Base-by-base conservation (phyloP, 2,888 invertebrate genomes). In the Pollenia labialis region DNA sequence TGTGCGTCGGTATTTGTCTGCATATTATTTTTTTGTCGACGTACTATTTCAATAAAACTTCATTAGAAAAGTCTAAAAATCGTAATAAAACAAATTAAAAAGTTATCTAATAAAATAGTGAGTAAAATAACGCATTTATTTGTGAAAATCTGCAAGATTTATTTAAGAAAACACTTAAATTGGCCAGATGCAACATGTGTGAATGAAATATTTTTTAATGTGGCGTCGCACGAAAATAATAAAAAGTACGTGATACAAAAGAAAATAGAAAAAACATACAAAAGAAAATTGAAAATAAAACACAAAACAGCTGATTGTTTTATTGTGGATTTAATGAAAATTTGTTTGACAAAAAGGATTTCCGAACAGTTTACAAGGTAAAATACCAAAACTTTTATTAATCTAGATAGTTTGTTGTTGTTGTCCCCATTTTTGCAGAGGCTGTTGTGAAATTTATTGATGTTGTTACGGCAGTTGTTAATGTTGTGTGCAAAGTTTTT, bases 121-220 rank as follows among this genome's bases (percentile, higher is more conserved):
- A 8, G 0, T 44, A 18, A 32, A 16, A 60, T 8, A 58, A 18
- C 1, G 3, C 2, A 18, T 44, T 64, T 40, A 52, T 56, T 18
- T 66, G 4, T 32, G 11, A 3, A 84, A 44, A 60, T 58, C 14
- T 50, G n/a, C 10, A n/a, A 54, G 16, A 68, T 54, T 60, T 46
- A 6, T 44, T 46, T 23, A 11, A 0, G 44, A 71, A 72, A 81
- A 42, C 71, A 32, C 1, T 6, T 12, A 11, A 62, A n/a, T 54
- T 58, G 54, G 14, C 12, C 23, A 69, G 74, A 85, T 82, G 85
- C 85, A 86, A 86, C 85, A 86, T 86, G 85, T 85, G 85, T 86
- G 82, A 86, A 79, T 62, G 56, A 71, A 69, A 76, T 69, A 64
- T 40, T 64, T 81, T 71, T 79, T 68, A 71, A 44, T 76, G 18